These are phyloP conservation scores for Agrochola litura DNA, from an alignment of 2,888 invertebrate species.

Conservation along the genomic window DNA sequence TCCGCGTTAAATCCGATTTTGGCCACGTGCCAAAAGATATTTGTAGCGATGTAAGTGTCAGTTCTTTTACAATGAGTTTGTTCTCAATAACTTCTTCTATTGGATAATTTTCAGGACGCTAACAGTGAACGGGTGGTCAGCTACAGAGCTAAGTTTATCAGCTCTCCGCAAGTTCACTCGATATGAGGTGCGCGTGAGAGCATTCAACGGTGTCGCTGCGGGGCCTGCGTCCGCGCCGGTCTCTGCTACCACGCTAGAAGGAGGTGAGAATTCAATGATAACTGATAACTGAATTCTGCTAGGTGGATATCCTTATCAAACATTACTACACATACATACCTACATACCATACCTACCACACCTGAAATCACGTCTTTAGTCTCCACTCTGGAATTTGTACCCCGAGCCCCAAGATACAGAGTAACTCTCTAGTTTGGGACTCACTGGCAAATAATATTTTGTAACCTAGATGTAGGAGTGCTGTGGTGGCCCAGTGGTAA, in stretches of 20 bases:
- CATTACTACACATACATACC: too few species aligned
- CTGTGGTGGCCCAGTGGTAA: too few species aligned
- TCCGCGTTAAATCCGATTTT: background rate
- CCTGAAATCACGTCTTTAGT: too few species aligned
- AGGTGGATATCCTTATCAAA: too few species aligned
- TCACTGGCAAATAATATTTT: too few species aligned
- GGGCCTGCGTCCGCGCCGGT: constrained; percentile 94
- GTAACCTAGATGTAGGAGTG: too few species aligned
- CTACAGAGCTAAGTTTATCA: constrained; percentile 91
- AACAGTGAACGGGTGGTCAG: constrained; percentile 93
- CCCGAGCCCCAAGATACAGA: too few species aligned
- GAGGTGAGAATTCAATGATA: constrained; percentile 85
- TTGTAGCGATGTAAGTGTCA: background rate
- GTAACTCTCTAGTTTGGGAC: too few species aligned
- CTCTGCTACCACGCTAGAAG: constrained; percentile 93
- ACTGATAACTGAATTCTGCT: background rate
- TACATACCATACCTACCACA: too few species aligned
- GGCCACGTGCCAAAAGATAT: too few species aligned
- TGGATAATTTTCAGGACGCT: constrained; percentile 83
- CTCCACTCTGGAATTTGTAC: too few species aligned
- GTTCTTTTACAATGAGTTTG: background rate
- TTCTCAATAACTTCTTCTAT: background rate
- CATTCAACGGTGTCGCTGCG: constrained; percentile 95
- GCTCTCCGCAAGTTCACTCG: constrained; percentile 94
- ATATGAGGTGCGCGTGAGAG: constrained; percentile 94